These are phyloP conservation scores for Drosophila acutilabella DNA, from an alignment of 2,888 invertebrate species.

Conservation along the genomic window DNA sequence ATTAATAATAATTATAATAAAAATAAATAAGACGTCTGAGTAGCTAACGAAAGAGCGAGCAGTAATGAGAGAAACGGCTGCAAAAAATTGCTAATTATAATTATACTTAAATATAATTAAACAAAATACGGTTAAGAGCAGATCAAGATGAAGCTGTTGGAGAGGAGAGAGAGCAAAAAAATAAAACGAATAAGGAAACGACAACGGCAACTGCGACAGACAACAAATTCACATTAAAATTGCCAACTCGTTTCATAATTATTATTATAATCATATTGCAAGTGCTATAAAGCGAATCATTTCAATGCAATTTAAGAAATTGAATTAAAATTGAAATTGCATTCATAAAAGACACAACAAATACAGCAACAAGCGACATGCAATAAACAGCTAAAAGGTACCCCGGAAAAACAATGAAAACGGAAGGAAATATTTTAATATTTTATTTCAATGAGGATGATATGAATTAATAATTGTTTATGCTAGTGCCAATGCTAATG, in stretches of 20 bases:
- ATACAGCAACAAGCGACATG: background rate
- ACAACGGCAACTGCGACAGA: conserved; percentile 28
- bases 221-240: conserved; percentile 20
- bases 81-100: conserved; percentile 32
- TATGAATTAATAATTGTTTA: background rate
- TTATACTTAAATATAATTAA: conserved; percentile 33
- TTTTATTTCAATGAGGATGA: too few relatives aligned
- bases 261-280: conserved; percentile 42
- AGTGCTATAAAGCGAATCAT: conserved; percentile 47
- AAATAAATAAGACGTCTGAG: conserved; percentile 4
- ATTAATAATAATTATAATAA: conserved; percentile 3
- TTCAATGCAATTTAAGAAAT: conserved; percentile 55
- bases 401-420: background rate
- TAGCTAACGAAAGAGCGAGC: conserved; percentile 16
- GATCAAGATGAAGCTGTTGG: background rate
- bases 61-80: conserved; percentile 13
- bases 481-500: background rate
- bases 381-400: background rate
- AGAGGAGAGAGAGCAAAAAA: background rate
- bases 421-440: too few relatives aligned
- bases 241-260: conserved; percentile 45
- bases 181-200: conserved; percentile 42
- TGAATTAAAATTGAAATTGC: conserved; percentile 61
- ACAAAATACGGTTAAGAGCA: conserved; percentile 10
- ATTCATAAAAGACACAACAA: conserved; percentile 13